Evolutionary conservation across 2,888 invertebrate species (phyloP).

Genomic region (Agriopis aurantiaria): DNA sequence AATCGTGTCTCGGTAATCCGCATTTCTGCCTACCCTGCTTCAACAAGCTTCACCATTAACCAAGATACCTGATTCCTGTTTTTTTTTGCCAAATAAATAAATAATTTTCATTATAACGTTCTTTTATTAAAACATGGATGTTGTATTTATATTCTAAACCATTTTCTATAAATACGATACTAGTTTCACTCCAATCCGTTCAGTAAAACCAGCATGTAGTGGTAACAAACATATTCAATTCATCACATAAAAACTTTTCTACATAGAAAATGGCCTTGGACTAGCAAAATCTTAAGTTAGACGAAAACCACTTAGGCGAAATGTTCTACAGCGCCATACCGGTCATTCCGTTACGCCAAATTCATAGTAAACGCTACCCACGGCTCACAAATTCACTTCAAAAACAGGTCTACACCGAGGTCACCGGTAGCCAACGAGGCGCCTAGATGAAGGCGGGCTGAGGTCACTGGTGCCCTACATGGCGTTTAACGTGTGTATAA

Average conservation of each 20-base stretch:
- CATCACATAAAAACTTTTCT: constrained; percentile 27
- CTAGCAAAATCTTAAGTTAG: constrained; percentile 28
- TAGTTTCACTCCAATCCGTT: constrained; percentile 6
- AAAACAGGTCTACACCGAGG: constrained; percentile 49
- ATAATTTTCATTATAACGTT: constrained; percentile 12
- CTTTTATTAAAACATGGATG: constrained; percentile 9
- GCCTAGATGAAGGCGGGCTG: constrained; percentile 46
- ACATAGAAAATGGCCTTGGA: constrained; percentile 25
- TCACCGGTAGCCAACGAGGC: constrained; percentile 52
- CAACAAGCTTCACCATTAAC: background rate
- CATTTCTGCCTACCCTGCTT: constrained; percentile 39
- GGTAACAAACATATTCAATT: constrained; percentile 26
- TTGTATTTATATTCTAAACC: constrained; percentile 10
- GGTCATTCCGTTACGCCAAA: constrained; percentile 28
- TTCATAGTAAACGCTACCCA: constrained; percentile 23
- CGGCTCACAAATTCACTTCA: constrained; percentile 27
- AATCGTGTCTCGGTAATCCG: constrained; percentile 43
- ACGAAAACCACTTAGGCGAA: constrained; percentile 25
- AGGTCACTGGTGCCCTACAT: constrained; percentile 41
- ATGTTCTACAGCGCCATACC: constrained; percentile 32
- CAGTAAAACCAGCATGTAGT: constrained; percentile 25
- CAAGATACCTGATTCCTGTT: constrained; percentile 1
- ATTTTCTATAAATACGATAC: constrained; percentile 16
- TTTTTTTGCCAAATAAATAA: constrained; percentile 9
- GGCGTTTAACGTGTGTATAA: constrained; percentile 16